These are phyloP conservation scores for Crocodylus rhombifer DNA, from an alignment of 2,797 vertebrate species.

Conservation along the genomic window DNA sequence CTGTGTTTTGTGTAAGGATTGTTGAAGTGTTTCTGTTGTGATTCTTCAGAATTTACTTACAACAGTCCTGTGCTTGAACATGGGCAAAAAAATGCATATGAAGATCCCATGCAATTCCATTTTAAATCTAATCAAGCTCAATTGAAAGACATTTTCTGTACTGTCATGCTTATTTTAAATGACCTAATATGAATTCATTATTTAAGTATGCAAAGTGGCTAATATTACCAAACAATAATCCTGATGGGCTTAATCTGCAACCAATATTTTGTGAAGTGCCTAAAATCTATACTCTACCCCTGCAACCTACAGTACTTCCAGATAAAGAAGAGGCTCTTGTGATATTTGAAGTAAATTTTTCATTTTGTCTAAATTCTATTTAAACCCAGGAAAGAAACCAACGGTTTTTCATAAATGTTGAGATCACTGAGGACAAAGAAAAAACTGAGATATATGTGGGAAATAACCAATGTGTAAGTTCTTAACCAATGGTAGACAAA, in stretches of 20 bases:
- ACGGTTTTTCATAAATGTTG: neutral
- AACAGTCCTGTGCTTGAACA: neutral
- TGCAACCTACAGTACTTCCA: neutral
- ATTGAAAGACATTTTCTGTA: neutral
- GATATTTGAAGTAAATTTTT: neutral
- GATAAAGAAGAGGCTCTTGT: neutral
- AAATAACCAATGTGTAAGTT: too few species aligned
- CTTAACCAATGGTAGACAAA: too few species aligned
- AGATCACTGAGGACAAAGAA: neutral
- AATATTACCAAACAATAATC: neutral
- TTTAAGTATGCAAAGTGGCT: neutral
- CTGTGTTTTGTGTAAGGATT: neutral
- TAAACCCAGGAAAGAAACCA: neutral
- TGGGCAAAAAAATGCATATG: neutral
- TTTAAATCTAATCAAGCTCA: neutral
- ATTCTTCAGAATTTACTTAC: neutral
- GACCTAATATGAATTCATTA: neutral
- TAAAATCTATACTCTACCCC: neutral
- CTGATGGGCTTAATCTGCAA: neutral
- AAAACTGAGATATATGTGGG: too few species aligned
- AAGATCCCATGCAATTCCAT: neutral
- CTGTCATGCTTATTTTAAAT: neutral
- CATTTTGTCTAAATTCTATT: neutral
- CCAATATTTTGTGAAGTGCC: neutral
- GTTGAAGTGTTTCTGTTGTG: accelerated